Evolutionary conservation across 2,888 invertebrate species (phyloP), one percentile per base, ranked within the genome.

Genomic region (Drosophila putrida): DNA sequence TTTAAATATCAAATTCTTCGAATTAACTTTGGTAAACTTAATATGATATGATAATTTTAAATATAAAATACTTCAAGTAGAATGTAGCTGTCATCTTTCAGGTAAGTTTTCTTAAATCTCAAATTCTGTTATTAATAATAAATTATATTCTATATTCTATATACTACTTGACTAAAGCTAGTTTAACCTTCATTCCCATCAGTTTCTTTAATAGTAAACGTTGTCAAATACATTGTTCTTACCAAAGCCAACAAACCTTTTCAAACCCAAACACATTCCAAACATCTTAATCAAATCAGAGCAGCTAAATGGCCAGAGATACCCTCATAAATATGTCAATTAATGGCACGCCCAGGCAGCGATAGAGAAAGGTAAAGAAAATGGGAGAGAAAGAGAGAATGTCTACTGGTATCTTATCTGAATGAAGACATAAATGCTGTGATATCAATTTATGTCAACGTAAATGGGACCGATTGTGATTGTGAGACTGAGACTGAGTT

Each of bases 381-480:
- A 25, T 10, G 38, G 53, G 35, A n/a, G 28, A 49, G 44, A 31
- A 10, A 38, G 20, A 33, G 28, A 6, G 27, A 28, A 11, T 20
- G 35, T 33, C 43, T 60, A 57, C 61, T 65, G 51, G 59, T 55
- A 50, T 70, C 75, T 90, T 89, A 87, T 87, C 90, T 75, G 35
- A 79, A 91, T 90, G 72, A 81, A 90, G 90, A 90, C 89, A 91
- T 90, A 81, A 84, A 78, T 71, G 88, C 82, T 65, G 82, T 90
- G 90, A 84, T 90, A 87, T 87, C 90, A 89, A 90, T 90, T 90
- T 91, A 90, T 89, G 88, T 89, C 90, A 91, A 90, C 85, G 83
- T 84, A 87, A 91, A 90, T 88, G 89, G 77, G 33, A 44, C 73
- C 80, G 82, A 51, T 44, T 51, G 62, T 13, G 64, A 9, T 44